A percentile compares a stretch with the other conserved stretches of the same genome.
These are phyloP conservation scores for Carettochelys insculpta DNA, from an alignment of 2,113 vertebrate genomes.

Conservation along the genomic window DNA sequence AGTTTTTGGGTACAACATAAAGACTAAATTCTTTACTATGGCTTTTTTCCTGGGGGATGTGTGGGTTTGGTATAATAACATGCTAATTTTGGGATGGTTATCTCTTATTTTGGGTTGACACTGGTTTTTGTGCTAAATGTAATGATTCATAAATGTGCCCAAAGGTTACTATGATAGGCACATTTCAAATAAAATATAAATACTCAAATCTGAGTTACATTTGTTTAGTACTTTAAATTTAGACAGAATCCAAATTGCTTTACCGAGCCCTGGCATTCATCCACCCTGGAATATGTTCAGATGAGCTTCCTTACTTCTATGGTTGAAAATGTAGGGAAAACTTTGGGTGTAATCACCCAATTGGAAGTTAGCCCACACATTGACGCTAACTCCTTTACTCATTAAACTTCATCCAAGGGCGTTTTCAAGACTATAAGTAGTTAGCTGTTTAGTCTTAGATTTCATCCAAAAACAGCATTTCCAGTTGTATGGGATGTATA, in stretches of 20 bases:
- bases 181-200: neutral
- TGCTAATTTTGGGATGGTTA: neutral
- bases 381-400: neutral
- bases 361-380: neutral
- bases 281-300: neutral
- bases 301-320: neutral
- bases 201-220: neutral
- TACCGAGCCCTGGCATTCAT: neutral
- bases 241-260: neutral
- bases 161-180: neutral
- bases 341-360: neutral
- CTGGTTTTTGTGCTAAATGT: neutral
- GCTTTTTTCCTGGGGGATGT: neutral
- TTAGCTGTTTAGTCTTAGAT: neutral
- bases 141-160: slow-evolving; percentile 4
- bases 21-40: neutral
- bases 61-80: neutral
- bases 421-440: neutral
- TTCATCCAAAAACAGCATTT: neutral
- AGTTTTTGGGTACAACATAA: neutral
- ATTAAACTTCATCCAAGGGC: neutral
- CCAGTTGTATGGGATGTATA: neutral
- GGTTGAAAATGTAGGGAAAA: neutral
- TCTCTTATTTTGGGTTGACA: neutral
- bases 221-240: neutral